Evolutionary conservation across 2,113 vertebrate genomes (phyloP).

Genomic region (Lipotes vexillifer): DNA sequence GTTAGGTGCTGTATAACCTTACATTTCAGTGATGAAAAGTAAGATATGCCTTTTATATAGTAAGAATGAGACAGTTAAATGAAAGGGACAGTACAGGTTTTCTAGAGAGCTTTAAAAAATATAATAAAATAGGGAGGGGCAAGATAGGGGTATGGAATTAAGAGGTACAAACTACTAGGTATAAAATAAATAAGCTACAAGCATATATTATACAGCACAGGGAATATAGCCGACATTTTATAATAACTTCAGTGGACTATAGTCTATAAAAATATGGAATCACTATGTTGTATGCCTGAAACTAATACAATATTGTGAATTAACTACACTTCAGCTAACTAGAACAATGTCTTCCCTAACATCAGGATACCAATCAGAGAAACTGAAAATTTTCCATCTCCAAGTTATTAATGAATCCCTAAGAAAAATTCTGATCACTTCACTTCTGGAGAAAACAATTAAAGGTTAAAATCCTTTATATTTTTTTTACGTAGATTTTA

Average conservation of each 20-base stretch:
- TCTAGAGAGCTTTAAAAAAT: not conserved
- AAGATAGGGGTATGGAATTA: not conserved
- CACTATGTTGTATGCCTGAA: not conserved
- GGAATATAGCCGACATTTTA: not conserved
- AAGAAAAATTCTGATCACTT: constrained; percentile 9
- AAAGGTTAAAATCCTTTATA: not conserved
- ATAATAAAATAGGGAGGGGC: not conserved
- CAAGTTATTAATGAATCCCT: not conserved
- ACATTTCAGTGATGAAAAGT: not conserved
- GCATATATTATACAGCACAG: not conserved
- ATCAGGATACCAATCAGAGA: not conserved
- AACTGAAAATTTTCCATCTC: not conserved
- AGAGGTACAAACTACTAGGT: not conserved
- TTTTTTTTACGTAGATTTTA: not conserved
- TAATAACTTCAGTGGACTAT: not conserved
- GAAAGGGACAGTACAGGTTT: not conserved
- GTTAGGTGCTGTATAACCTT: not conserved
- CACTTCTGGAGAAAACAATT: not conserved
- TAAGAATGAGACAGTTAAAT: constrained; percentile 4
- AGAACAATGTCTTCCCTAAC: not conserved
- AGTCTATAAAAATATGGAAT: not conserved
- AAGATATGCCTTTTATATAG: not conserved
- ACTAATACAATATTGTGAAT: not conserved
- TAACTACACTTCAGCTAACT: not conserved
- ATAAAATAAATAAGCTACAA: not conserved